A percentile compares a stretch with the other conserved stretches of the same genome.
Conservation (phyloP, 2,888 invertebrate genomes). For the Ennomos quercinarius region DNA sequence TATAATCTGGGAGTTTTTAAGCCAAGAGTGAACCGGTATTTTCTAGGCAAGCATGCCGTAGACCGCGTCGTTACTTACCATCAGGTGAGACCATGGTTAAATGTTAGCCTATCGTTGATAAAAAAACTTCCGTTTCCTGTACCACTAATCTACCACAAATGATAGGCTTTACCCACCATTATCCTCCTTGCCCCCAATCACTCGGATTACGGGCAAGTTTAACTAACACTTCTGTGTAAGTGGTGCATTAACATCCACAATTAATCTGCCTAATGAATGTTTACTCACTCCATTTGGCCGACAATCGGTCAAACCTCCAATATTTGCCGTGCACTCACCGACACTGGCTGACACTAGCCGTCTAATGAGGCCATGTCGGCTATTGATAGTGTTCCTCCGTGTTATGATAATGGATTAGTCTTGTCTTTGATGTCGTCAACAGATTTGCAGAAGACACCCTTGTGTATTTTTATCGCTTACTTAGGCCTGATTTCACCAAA, state of each 20-base stretch:
- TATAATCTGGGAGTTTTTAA: too few species aligned
- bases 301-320: conserved; percentile 69
- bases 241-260: conserved; percentile 76
- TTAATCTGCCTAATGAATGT: conserved; percentile 83
- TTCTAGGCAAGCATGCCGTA: too few species aligned
- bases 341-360: conserved; percentile 33
- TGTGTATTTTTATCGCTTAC: too few species aligned
- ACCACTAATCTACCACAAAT: background rate
- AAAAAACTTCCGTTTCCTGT: too few species aligned
- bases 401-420: conserved; percentile 32
- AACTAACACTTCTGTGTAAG: conserved; percentile 62
- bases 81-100: too few species aligned
- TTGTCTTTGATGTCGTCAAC: conserved; percentile 22
- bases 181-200: conserved; percentile 31
- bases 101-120: too few species aligned
- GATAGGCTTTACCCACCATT: conserved; percentile 12
- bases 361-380: conserved; percentile 66
- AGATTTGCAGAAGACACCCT: conserved; percentile 1
- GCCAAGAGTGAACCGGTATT: too few species aligned
- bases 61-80: too few species aligned
- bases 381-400: conserved; percentile 52
- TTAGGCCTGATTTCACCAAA: too few species aligned
- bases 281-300: conserved; percentile 74
- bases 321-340: conserved; percentile 72
- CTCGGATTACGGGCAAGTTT: conserved; percentile 48